Conservation (phyloP, 2,113 vertebrate species). For the Halcyon malimbica region DNA sequence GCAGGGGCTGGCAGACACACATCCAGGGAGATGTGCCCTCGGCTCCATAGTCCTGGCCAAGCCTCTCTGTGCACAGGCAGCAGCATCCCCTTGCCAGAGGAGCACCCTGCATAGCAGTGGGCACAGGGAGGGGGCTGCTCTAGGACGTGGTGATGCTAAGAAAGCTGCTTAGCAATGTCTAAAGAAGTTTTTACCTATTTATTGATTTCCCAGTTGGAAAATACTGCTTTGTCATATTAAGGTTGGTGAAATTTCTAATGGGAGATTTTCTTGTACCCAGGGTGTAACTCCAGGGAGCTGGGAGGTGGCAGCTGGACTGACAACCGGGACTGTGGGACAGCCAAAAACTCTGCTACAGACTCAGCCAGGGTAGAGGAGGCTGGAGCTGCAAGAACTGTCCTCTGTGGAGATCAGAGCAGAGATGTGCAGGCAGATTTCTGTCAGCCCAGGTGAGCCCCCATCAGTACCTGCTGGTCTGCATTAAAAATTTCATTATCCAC, state of each 20-base stretch:
- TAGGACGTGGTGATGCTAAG: rapidly evolving
- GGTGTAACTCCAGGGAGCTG: background rate
- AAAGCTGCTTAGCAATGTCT: background rate
- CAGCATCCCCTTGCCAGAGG: background rate
- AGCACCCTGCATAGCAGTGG: rapidly evolving
- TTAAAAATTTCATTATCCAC: too few relatives aligned
- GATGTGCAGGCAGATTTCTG: background rate
- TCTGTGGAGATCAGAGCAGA: background rate
- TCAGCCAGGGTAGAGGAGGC: rapidly evolving
- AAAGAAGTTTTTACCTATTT: background rate
- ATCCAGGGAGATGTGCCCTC: rapidly evolving
- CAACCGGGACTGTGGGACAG: background rate
- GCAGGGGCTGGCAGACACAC: background rate
- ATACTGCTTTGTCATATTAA: background rate
- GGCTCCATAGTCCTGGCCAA: rapidly evolving
- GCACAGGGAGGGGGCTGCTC: background rate
- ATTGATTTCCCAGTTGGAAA: background rate
- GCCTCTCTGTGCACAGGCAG: rapidly evolving
- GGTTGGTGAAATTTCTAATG: background rate
- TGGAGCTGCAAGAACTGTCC: background rate
- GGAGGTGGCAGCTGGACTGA: background rate
- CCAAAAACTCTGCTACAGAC: background rate
- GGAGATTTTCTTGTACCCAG: background rate
- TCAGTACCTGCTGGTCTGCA: background rate
- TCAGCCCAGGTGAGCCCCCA: background rate